Conservation (phyloP, 2,888 invertebrate species). For the Tenthredo scrophulariae region DNA sequence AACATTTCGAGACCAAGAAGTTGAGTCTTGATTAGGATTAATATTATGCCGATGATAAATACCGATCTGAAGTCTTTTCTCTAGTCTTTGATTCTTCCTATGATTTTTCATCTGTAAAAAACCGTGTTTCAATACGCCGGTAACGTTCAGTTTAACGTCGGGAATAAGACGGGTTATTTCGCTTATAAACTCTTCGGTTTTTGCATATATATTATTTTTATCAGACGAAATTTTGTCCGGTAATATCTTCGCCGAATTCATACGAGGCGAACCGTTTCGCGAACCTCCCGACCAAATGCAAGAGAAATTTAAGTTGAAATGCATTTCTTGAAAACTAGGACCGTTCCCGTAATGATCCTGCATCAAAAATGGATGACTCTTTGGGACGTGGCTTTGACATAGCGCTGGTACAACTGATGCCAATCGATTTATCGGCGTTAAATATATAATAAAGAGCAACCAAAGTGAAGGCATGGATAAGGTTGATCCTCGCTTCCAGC, state of each 20-base stretch:
- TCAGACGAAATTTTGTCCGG: conserved; percentile 9
- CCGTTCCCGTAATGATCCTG: not conserved
- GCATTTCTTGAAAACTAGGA: conserved; percentile 37
- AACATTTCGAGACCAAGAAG: not conserved
- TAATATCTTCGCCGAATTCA: conserved; percentile 17
- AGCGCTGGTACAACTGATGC: conserved; percentile 29
- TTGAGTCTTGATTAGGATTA: not conserved
- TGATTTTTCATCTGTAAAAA: conserved; percentile 2
- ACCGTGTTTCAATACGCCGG: conserved; percentile 5
- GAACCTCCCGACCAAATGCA: conserved; percentile 16
- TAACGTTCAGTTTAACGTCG: conserved; percentile 24
- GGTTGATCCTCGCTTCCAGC: not conserved
- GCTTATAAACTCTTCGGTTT: conserved; percentile 40
- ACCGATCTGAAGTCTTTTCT: conserved; percentile 41
- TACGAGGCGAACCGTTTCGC: not conserved
- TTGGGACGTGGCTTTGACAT: conserved; percentile 14
- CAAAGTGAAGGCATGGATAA: conserved; percentile 47
- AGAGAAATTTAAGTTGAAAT: conserved; percentile 42
- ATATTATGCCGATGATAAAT: conserved; percentile 37
- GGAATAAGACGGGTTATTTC: conserved; percentile 36
- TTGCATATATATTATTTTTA: conserved; percentile 26
- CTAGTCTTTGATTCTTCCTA: conserved; percentile 10
- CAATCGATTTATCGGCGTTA: conserved; percentile 32
- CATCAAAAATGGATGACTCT: conserved; percentile 22
- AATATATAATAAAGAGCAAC: conserved; percentile 35